These are phyloP conservation scores for Glyphotaelius pellucidus DNA, from an alignment of 2,888 invertebrate species.

Conservation along the genomic window DNA sequence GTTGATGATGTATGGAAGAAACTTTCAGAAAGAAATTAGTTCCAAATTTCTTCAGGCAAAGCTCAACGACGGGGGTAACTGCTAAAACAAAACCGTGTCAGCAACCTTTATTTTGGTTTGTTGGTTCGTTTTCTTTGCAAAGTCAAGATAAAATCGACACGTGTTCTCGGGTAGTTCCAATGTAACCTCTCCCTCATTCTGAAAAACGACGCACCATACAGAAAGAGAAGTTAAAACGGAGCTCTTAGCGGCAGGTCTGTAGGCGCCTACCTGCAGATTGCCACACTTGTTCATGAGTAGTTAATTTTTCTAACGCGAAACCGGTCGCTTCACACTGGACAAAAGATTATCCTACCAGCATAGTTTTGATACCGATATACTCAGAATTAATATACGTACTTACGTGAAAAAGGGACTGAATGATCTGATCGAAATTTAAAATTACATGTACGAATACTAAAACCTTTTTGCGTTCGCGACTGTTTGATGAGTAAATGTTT, in stretches of 20 bases:
- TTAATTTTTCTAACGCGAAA: conserved; percentile 38
- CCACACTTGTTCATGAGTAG: conserved; percentile 37
- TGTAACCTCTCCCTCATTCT: too few relatives aligned
- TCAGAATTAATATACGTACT: background rate
- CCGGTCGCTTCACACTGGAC: conserved; percentile 29
- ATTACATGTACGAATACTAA: background rate
- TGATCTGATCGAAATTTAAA: background rate
- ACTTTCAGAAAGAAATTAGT: too few relatives aligned
- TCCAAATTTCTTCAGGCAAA: too few relatives aligned
- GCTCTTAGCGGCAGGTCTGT: background rate
- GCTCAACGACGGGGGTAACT: too few relatives aligned
- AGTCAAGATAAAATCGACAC: too few relatives aligned
- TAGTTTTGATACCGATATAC: background rate
- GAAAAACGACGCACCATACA: background rate
- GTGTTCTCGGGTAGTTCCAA: too few relatives aligned
- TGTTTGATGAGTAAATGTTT: background rate
- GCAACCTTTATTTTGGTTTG: too few relatives aligned
- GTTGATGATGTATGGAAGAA: too few relatives aligned
- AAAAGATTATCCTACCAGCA: conserved; percentile 16
- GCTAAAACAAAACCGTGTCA: too few relatives aligned
- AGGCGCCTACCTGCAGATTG: background rate
- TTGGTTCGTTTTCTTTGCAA: too few relatives aligned
- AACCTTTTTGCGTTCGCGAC: background rate
- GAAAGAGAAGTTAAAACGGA: background rate
- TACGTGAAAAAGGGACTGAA: background rate